Percentiles rank a stretch among this genome's conserved stretches.
phyloP scores from a whole-genome alignment of 2,113 vertebrate genomes.

The Polyodon spathula region DNA sequence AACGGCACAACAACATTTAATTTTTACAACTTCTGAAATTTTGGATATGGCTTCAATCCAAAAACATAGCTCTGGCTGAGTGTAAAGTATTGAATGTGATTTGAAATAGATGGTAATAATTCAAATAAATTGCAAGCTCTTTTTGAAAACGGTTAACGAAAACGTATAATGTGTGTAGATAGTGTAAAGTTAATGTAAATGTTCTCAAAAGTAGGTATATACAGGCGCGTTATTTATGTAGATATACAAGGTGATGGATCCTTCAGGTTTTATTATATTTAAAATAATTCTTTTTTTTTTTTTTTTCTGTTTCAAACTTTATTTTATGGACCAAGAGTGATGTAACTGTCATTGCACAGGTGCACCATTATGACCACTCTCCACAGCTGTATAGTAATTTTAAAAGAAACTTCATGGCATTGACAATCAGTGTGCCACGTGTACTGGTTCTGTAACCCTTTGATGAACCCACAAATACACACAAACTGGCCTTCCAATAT shows the following conservation, averaged over 20 bases:
- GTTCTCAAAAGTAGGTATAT: constrained; percentile 62
- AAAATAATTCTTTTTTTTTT: constrained; percentile 74
- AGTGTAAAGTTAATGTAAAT: constrained; percentile 71
- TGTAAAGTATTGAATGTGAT: constrained; percentile 39
- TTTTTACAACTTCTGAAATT: constrained; percentile 27
- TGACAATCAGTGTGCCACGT: constrained; percentile 52
- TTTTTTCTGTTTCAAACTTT: constrained; percentile 52
- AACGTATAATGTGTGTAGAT: constrained; percentile 62
- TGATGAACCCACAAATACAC: background rate
- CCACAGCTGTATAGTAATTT: constrained; percentile 33
- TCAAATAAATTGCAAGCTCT: constrained; percentile 14
- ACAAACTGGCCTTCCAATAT: background rate
- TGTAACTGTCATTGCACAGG: constrained; percentile 55
- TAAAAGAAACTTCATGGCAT: constrained; percentile 38
- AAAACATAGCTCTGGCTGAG: constrained; percentile 24
- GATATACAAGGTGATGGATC: constrained; percentile 56
- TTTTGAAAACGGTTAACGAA: constrained; percentile 32
- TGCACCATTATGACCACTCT: constrained; percentile 59
- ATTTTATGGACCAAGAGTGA: constrained; percentile 68
- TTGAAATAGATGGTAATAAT: constrained; percentile 28
- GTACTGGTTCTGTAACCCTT: constrained; percentile 1
- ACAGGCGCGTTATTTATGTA: constrained; percentile 78
- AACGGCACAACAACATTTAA: constrained; percentile 34
- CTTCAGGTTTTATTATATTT: constrained; percentile 74
- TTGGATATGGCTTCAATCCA: constrained; percentile 21